Evolutionary conservation across 2,888 invertebrate species (phyloP), one percentile per base, ranked within the genome.

Genomic region (Electrophaes corylata): DNA sequence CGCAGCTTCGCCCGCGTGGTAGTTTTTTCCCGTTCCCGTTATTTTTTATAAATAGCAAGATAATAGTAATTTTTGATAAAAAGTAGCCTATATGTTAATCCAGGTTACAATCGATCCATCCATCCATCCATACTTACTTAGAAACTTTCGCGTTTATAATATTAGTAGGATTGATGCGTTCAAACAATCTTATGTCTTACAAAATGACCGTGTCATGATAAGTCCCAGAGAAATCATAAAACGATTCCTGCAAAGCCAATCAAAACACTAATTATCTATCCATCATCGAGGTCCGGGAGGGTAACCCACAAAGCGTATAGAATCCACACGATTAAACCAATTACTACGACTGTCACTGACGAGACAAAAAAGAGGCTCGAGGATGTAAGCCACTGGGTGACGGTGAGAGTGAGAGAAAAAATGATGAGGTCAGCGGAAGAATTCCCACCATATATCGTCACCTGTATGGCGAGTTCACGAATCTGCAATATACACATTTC

Each of bases 291-390:
- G 67, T 83, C 83, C 84, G 81, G 82, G 78, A 77, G 70, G 46
- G 45, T 64, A 69, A 54, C 67, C 77, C 66, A 78, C 71, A 70
- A 72, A 71, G 65, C 53, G 59, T 62, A 60, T 61, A 58, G 65
- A 70, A 70, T 68, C 67, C 64, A 58, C 58, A 59, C 61, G 72
- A 79, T 79, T 81, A 80, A 76, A 72, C 80, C 80, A 84, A 84
- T 84, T 84, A 84, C 76, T 73, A 71, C 72, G 67, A 63, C 63
- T 60, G 63, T 62, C 66, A 60, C 55, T 69, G 62, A 59, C 64
- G 61, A 52, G 55, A 57, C 70, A 81, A 81, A 81, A 82, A 81
- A 56, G 63, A 66, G 69, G 65, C 71, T 68, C 75, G 70, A 67
- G 59, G 63, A 81, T 77, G 78, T 81, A 73, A 78, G 78, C 72